Evolutionary conservation across 2,888 invertebrate genomes (phyloP), one percentile per base, ranked within the genome.

Genomic region (Smittia aterrima): DNA sequence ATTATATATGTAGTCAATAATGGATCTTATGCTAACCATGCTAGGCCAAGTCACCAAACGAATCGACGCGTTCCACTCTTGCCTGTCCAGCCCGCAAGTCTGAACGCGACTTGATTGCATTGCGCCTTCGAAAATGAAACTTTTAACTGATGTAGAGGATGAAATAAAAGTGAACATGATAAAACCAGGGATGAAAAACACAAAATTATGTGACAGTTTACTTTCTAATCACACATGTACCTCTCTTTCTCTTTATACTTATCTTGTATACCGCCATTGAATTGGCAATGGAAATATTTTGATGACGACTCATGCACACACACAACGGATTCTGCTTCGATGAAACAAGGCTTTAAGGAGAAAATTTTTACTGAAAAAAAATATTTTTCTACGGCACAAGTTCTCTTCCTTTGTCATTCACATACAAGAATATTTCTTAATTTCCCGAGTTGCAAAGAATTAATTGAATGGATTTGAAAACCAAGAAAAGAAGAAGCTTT

Each of bases 181-280:
- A 40, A 68, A 70, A 70, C 70, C 70, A 70, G 70, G 70, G 72
- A 72, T 71, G 71, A 40, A 71, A 22, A 70, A 68, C 24, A 53
- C 16, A 53, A 32, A 20, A 47, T 47, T 16, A 53, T 6, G 16
- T n/a, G 4, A 18, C 58, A 20, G 58, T 71, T 71, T 71, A 71
- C 32, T 67, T 67, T 67, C 67, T 47, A 70, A 62, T 72, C 72
- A 72, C 72, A 72, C 72, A 72, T 72, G 72, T 72, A 72, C 72
- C 72, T 72, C 72, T 72, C 72, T 72, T 62, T 72, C 62, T 72
- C 72, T 72, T 62, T 72, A 58, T 62, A 58, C n/a, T 71, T 27
- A 22, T 22, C 24, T 54, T 54, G 25, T 72, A 58, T 62, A 72
- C 62, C 25, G 53, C 38, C 9, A 40, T 54, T 25, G 20, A 72